These are phyloP conservation scores for Cyanoderma ruficeps DNA, from an alignment of 2,113 vertebrate species.

Conservation along the genomic window DNA sequence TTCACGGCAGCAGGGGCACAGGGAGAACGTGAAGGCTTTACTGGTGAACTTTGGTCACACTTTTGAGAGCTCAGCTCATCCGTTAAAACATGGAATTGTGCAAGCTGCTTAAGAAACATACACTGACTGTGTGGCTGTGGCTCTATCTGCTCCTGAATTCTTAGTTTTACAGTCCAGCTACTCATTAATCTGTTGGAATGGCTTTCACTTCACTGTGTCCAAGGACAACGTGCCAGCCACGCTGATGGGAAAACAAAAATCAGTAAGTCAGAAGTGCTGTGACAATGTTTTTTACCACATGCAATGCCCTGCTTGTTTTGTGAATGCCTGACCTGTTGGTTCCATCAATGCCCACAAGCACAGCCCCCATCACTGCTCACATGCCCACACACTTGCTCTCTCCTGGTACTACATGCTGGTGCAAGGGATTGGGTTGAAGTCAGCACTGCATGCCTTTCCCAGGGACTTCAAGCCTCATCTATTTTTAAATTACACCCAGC, in stretches of 20 bases:
- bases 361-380: background rate
- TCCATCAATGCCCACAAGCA: background rate
- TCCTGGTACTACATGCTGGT: background rate
- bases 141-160: background rate
- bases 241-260: background rate
- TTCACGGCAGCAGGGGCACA: background rate
- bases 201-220: background rate
- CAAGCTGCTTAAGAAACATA: background rate
- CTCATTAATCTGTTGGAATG: background rate
- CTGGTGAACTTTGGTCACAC: background rate
- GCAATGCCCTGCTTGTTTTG: background rate
- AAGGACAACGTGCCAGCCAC: background rate
- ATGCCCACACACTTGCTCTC: background rate
- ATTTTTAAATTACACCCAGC: background rate
- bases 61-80: accelerated
- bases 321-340: accelerated
- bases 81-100: background rate
- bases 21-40: background rate
- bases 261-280: background rate
- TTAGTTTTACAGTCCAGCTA: background rate
- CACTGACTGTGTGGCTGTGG: background rate
- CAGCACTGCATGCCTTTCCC: background rate
- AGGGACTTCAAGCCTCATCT: background rate
- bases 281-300: accelerated
- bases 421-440: background rate